Percentiles rank a stretch among this genome's conserved stretches.
phyloP scores from a whole-genome alignment of 2,797 vertebrate genomes.

The Austrolebias charrua region DNA sequence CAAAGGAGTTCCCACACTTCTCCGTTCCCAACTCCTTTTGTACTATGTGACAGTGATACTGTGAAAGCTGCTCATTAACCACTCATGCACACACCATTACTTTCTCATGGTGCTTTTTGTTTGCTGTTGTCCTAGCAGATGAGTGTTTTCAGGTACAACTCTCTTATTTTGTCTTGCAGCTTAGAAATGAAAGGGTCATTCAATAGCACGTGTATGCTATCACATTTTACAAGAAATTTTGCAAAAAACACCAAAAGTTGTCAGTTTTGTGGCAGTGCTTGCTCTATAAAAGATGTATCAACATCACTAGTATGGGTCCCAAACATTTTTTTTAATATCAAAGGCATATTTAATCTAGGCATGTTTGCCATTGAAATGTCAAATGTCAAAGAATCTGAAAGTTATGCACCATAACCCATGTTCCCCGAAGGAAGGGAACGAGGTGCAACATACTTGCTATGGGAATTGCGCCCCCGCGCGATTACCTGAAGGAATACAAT shows the following conservation, averaged over 20 bases:
- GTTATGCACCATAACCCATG: no score
- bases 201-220: constrained; percentile 1
- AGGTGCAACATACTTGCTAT: no score
- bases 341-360: constrained; percentile 6
- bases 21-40: constrained; percentile 20
- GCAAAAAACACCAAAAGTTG: background rate
- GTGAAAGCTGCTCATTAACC: constrained; percentile 43
- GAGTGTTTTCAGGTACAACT: constrained; percentile 6
- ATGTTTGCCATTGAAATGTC: constrained; percentile 19
- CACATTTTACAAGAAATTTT: background rate
- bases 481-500: no score
- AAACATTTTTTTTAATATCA: background rate
- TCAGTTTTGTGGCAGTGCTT: background rate
- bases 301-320: background rate
- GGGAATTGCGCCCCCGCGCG: no score
- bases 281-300: background rate
- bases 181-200: background rate
- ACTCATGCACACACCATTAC: constrained; percentile 34
- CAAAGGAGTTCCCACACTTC: constrained; percentile 9
- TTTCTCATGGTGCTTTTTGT: constrained; percentile 33
- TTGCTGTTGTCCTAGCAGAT: constrained; percentile 34
- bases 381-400: no score
- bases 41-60: constrained; percentile 27
- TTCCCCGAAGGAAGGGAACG: no score
- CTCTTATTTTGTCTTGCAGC: constrained; percentile 10